Evolutionary conservation across 2,113 vertebrate species (phyloP), one percentile per base, ranked within the genome.

Genomic region (Urocolius indicus): DNA sequence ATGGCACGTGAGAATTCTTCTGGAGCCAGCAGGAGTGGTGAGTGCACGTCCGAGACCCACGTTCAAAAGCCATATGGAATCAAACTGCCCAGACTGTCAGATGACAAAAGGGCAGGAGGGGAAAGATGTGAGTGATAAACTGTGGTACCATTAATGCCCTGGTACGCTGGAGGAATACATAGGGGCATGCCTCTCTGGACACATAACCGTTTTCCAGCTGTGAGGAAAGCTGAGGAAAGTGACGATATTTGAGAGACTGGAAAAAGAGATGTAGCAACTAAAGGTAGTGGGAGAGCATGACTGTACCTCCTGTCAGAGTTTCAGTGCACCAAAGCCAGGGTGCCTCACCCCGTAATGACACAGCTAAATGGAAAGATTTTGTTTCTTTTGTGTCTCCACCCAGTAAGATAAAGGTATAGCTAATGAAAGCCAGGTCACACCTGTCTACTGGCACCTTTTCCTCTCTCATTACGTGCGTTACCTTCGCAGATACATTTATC

Each of bases 301-400:
- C 95, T 96, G 66, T 82, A 96, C 69, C 95, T 66, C 54, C 92
- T 61, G 93, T 95, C 95, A 96, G 96, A 97, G 96, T 97, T 95
- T 96, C 95, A 96, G 79, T 92, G 94, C 90, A 72, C 95, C 87
- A 71, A 95, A 96, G 92, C 72, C 88, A 78, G 88, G 30, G 57
- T 84, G 96, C 95, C 95, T 96, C 96, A 96, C 93, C 96, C 96
- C 30, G 4, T 94, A 95, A 92, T 97, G 95, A 97, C 93, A 97
- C 86, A 95, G 92, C 93, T 93, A 90, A 95, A 93, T 90, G 95
- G 94, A 96, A 97, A 96, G 90, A 87, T 93, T 90, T 96, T 95
- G 80, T 93, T 96, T 89, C 92, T 87, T 94, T 92, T 92, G 89
- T 73, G 90, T 51, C 95, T 94, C 96, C 96, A 97, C 96, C 96